Percentiles rank a stretch among this genome's conserved stretches.
phyloP scores from a whole-genome alignment of 2,888 invertebrate genomes.

The Noctua comes region DNA sequence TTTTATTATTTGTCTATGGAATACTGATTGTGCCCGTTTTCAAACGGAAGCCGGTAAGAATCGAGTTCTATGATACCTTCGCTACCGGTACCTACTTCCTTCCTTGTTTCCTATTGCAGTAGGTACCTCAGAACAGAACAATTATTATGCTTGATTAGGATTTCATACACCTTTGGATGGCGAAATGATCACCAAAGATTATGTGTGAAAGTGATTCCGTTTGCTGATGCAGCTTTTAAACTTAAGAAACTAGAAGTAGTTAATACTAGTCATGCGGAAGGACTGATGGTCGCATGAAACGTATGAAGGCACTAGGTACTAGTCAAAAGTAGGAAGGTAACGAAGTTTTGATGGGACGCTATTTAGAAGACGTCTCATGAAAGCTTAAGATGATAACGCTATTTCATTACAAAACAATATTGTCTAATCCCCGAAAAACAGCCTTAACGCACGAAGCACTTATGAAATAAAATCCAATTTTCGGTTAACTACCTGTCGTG shows the following conservation, averaged over 20 bases:
- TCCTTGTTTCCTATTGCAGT: no score
- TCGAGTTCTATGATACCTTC: no score
- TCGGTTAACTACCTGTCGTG: slow-evolving; percentile 1
- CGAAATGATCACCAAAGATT: neutral
- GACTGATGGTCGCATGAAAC: no score
- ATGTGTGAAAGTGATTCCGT: neutral
- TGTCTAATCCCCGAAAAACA: neutral
- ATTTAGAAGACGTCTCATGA: neutral
- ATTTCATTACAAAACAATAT: neutral
- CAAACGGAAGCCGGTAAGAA: no score
- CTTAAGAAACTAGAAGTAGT: neutral
- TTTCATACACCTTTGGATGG: no score
- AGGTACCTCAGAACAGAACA: neutral
- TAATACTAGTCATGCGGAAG: no score
- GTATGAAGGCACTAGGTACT: no score
- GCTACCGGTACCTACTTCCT: neutral
- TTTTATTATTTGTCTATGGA: no score
- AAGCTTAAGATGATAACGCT: neutral
- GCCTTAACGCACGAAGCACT: neutral
- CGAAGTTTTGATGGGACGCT: neutral
- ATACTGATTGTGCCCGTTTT: no score
- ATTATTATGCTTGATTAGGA: neutral
- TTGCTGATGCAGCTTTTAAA: neutral
- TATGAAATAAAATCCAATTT: neutral
- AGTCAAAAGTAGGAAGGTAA: neutral